Evolutionary conservation across 2,113 vertebrate genomes (phyloP), one percentile per base, ranked within the genome.

Genomic region (Salminus brasiliensis): DNA sequence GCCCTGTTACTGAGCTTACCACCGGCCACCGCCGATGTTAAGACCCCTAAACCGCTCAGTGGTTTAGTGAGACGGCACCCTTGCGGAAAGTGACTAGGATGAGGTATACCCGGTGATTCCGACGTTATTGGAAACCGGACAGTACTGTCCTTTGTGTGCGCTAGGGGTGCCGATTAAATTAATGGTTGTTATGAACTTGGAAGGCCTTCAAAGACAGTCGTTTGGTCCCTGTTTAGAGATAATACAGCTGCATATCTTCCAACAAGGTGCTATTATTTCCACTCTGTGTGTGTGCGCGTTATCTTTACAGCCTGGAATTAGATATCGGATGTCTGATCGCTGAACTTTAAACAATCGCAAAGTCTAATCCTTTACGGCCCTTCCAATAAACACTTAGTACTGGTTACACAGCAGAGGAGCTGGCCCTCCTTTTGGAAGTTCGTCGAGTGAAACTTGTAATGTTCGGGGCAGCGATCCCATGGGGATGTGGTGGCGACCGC

Each of bases 171-270:
- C 59, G 47, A 45, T 36, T 70, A 70, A 80, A 80, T 74, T 59
- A 77, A 68, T 65, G 32, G 49, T 68, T 15, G 63, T 29, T 74
- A 41, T 25, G 49, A 7, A 76, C 75, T 86, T 79, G 53, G 75
- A 81, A 8, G 4, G n/a, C 49, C 75, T 72, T 73, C 72, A 81
- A 76, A 81, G 27, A 57, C 3, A 69, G 47, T 43, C 16, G 75
- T 81, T 81, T 45, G 47, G 45, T 68, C 53, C 65, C 72, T 57
- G 43, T 71, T 45, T 43, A 62, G 9, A 68, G 47, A 62, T 78
- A 68, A 60, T 57, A 72, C 16, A 62, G 30, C 11, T 5, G 30
- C n/a, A 23, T 39, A 55, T 67, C 62, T 66, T 76, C 66, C 60
- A 47, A 78, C 55, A 49, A 62, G 41, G 39, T 70, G 21, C 53